Percentiles rank a stretch among this genome's conserved stretches.
Evolutionary conservation across 1,140 invertebrate genomes (phyloP).

Genomic region (Telenomus remus): DNA sequence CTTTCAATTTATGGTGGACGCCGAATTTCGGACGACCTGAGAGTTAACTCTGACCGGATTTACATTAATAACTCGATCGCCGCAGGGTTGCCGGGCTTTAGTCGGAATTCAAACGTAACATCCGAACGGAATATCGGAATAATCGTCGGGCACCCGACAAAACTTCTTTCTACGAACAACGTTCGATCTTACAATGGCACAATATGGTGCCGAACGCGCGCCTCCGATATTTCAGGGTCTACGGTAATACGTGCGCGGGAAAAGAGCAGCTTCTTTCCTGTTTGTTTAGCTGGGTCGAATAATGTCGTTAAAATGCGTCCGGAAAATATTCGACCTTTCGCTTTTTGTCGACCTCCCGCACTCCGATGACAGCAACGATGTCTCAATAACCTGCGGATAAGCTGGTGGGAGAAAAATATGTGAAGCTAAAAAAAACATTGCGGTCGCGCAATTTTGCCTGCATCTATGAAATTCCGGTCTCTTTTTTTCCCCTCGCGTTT

Average conservation of each 20-base stretch:
- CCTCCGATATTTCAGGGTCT: constrained; percentile 16
- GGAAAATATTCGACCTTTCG: constrained; percentile 40
- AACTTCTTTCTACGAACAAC: constrained; percentile 24
- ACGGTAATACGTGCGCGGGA: constrained; percentile 1
- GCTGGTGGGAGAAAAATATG: not conserved
- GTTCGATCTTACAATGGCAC: constrained; percentile 16
- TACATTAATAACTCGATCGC: constrained; percentile 28
- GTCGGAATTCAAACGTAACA: constrained; percentile 21
- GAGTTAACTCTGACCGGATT: constrained; percentile 33
- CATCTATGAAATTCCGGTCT: constrained; percentile 24
- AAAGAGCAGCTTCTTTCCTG: constrained; percentile 33
- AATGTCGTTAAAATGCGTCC: constrained; percentile 40
- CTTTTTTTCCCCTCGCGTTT: constrained; percentile 14
- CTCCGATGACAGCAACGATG: constrained; percentile 24
- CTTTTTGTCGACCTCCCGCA: constrained; percentile 18
- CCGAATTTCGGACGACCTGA: constrained; percentile 8
- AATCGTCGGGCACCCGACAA: constrained; percentile 13
- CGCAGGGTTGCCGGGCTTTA: constrained; percentile 4
- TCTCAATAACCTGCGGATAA: constrained; percentile 14
- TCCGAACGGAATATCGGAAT: constrained; percentile 7
- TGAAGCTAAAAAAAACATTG: constrained; percentile 1
- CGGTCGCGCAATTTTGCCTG: constrained; percentile 14
- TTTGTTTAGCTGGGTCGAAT: constrained; percentile 38
- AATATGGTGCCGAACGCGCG: constrained; percentile 10
- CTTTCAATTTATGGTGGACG: constrained; percentile 5